A percentile compares a stretch with the other conserved stretches of the same genome.
Conservation (phyloP, 1,140 invertebrate species). For the Cotesia typhae region DNA sequence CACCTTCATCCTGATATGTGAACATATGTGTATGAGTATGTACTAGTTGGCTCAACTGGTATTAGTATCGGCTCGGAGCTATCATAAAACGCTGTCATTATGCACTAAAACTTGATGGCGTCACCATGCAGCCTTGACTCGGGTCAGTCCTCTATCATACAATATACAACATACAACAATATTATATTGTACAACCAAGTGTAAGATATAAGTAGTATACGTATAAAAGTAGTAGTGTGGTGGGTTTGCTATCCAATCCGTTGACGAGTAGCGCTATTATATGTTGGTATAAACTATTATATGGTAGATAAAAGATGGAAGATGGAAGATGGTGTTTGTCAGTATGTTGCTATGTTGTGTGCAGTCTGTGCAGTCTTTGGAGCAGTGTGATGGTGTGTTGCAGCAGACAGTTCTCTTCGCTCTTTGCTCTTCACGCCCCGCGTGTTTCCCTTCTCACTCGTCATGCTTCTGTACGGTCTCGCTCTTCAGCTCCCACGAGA, state of each 20-base stretch:
- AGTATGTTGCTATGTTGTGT: too few relatives aligned
- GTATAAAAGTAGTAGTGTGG: too few relatives aligned
- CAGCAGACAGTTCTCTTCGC: constrained; percentile 50
- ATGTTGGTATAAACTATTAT: too few relatives aligned
- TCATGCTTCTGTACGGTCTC: constrained; percentile 8
- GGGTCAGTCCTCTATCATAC: constrained; percentile 64
- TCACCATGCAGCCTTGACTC: constrained; percentile 65
- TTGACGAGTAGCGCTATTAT: too few relatives aligned
- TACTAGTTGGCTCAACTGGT: neutral
- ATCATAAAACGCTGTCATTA: constrained; percentile 61
- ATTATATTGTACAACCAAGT: too few relatives aligned
- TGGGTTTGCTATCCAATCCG: too few relatives aligned
- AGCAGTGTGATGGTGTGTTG: too few relatives aligned
- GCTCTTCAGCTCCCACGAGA: constrained; percentile 37
- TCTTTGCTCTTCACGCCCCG: constrained; percentile 39
- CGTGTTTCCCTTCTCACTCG: constrained; percentile 23
- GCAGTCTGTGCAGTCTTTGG: too few relatives aligned
- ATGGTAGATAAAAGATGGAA: too few relatives aligned
- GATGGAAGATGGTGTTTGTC: too few relatives aligned
- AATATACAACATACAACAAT: constrained; percentile 42
- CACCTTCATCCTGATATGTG: too few relatives aligned
- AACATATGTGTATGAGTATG: neutral
- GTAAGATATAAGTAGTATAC: too few relatives aligned
- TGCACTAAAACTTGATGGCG: constrained; percentile 64
- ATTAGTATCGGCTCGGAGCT: constrained; percentile 31